Percentiles rank a stretch among this genome's conserved stretches.
phyloP scores from a whole-genome alignment of 2,888 invertebrate species.

The Sacculina carcini region DNA sequence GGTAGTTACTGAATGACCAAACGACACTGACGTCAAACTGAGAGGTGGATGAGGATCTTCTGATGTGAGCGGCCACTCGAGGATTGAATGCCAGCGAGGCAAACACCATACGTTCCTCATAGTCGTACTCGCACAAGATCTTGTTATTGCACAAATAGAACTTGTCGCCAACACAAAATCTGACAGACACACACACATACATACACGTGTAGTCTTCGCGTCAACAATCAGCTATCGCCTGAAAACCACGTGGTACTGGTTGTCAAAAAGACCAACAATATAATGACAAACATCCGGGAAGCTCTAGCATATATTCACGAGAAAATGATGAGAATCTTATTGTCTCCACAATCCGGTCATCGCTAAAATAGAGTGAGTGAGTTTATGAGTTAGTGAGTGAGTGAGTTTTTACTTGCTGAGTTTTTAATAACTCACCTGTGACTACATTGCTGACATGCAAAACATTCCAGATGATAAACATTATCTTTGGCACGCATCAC shows the following conservation, averaged over 20 bases:
- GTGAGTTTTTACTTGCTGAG: too few relatives aligned
- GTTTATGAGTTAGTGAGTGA: too few relatives aligned
- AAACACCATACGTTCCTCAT: constrained; percentile 23
- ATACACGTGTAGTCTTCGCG: neutral
- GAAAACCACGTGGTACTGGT: too few relatives aligned
- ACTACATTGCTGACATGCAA: constrained; percentile 80
- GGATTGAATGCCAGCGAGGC: constrained; percentile 14
- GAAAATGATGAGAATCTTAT: too few relatives aligned
- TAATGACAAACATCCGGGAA: too few relatives aligned
- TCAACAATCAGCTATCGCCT: too few relatives aligned
- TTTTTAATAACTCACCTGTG: too few relatives aligned
- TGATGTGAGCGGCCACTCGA: constrained; percentile 12
- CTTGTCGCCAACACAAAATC: constrained; percentile 27
- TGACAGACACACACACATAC: constrained; percentile 13
- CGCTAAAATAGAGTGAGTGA: too few relatives aligned
- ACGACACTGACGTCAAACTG: too few relatives aligned
- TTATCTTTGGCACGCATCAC: constrained; percentile 78
- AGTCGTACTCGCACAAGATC: constrained; percentile 27
- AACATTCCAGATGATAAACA: constrained; percentile 79
- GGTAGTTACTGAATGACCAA: too few relatives aligned
- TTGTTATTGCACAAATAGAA: constrained; percentile 26
- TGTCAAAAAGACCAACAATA: neutral
- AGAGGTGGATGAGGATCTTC: constrained; percentile 6
- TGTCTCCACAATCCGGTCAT: too few relatives aligned
- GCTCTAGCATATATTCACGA: too few relatives aligned